Percentiles rank a stretch among this genome's conserved stretches.
These are phyloP conservation scores for Dyspetes luteomarginatus DNA, from an alignment of 2,888 invertebrate species.

Conservation along the genomic window DNA sequence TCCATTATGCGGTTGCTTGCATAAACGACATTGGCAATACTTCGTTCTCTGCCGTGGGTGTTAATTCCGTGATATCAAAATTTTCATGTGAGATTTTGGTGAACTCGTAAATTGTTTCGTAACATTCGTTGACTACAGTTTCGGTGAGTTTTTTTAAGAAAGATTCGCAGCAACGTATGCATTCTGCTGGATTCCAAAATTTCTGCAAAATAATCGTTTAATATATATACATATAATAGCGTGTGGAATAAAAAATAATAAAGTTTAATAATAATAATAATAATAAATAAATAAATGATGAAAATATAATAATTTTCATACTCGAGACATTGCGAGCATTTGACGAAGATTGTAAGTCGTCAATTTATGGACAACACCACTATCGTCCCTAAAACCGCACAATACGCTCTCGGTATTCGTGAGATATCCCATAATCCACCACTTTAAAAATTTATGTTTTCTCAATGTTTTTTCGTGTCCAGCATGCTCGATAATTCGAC, in stretches of 20 bases:
- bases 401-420: conserved; percentile 88
- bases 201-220: too few species aligned
- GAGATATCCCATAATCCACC: conserved; percentile 93
- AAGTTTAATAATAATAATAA: too few species aligned
- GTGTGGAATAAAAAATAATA: too few species aligned
- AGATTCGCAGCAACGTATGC: conserved; percentile 88
- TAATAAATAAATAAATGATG: too few species aligned
- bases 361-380: conserved; percentile 87
- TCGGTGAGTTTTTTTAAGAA: conserved; percentile 86
- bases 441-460: conserved; percentile 85
- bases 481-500: conserved; percentile 84
- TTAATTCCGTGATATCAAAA: conserved; percentile 23
- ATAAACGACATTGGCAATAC: conserved; percentile 29
- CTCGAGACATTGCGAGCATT: conserved; percentile 84
- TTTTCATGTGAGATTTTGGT: conserved; percentile 20
- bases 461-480: conserved; percentile 86
- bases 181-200: conserved; percentile 86
- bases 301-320: too few species aligned
- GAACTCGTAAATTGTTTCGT: conserved; percentile 75
- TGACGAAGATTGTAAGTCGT: conserved; percentile 84
- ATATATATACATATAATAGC: too few species aligned
- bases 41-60: conserved; percentile 1
- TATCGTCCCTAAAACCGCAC: conserved; percentile 89
- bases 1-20: too few species aligned
- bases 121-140: conserved; percentile 75